Base-by-base conservation (phyloP, 2,797 vertebrate species). In the Acanthurus leucopareius region DNA sequence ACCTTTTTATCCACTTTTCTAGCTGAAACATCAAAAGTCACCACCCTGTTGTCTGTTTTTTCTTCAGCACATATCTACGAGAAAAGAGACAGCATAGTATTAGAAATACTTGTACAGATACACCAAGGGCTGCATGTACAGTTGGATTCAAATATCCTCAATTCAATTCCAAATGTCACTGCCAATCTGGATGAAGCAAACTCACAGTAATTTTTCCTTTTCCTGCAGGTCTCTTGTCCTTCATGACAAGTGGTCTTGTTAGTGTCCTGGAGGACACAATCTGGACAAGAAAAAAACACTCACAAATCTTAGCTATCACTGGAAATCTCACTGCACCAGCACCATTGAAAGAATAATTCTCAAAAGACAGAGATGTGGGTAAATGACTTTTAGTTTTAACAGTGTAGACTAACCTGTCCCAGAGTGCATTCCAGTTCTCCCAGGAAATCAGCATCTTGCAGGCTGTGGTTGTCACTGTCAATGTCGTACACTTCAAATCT, bases 1-100 rank as follows among this genome's bases (percentile, higher is more conserved):
- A 3, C 98, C 97, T 99, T 99, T 69, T 97, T 99, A 89, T 99
- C 98, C 87, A 99, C 92, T 93, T 98, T 98, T 89, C 97, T 96
- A 56, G 96, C 98, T 88, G 97, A 95, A 57, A 94, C 81, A 92
- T 99, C 97, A 88, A 99, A 94, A 19, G 96, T 83, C 53, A 97
- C 96, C 78, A 96, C 96, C 73, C 97, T 95, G 89, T 96, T 99
- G 93, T 99, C 98, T 56, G 97, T 98, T 72, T 96, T 95, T 95
- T 99, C 98, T 91, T 99, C 98, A 53, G 98, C 98, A 82, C 85
- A 94, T 75, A 99, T 95, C 98, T 99, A 77, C 19, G 77, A 77
- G 53, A 62, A 53, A 82, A 13, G 40, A 76, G 28, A 69, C 35
- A 63, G 20, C 17, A 58, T 6, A 3, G 15, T 13, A 19, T 56